phyloP scores from a whole-genome alignment of 2,113 vertebrate genomes.

The Carassius auratus region DNA sequence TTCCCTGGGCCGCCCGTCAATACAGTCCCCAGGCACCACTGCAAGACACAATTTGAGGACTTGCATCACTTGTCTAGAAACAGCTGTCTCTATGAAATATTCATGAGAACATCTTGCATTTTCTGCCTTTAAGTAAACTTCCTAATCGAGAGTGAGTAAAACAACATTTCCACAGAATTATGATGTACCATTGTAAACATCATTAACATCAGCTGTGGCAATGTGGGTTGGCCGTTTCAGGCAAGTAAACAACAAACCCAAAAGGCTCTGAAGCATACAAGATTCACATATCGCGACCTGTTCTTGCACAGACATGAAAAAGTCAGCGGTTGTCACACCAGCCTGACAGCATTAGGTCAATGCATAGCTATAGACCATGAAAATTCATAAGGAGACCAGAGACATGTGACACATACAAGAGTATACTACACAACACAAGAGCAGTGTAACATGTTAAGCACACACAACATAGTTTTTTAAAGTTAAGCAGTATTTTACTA shows the following conservation, averaged over 20 bases:
- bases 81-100: neutral
- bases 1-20: slow-evolving; percentile 74
- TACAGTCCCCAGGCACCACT: slow-evolving; percentile 79
- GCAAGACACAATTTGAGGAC: slow-evolving; percentile 42
- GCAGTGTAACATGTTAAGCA: neutral
- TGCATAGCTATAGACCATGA: neutral
- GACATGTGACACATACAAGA: neutral
- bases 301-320: neutral
- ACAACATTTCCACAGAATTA: neutral
- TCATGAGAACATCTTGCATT: neutral
- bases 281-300: neutral
- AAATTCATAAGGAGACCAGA: neutral
- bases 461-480: neutral
- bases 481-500: neutral
- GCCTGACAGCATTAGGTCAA: slow-evolving; percentile 4
- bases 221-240: neutral
- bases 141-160: neutral
- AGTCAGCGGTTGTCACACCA: slow-evolving; percentile 29
- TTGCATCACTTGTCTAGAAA: slow-evolving; percentile 8
- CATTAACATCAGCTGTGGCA: neutral
- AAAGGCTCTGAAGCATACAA: neutral
- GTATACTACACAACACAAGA: neutral
- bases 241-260: neutral
- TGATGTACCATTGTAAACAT: neutral
- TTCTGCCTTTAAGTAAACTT: slow-evolving; percentile 5